phyloP scores from a whole-genome alignment of 2,797 vertebrate genomes.

The Chelon auratus region DNA sequence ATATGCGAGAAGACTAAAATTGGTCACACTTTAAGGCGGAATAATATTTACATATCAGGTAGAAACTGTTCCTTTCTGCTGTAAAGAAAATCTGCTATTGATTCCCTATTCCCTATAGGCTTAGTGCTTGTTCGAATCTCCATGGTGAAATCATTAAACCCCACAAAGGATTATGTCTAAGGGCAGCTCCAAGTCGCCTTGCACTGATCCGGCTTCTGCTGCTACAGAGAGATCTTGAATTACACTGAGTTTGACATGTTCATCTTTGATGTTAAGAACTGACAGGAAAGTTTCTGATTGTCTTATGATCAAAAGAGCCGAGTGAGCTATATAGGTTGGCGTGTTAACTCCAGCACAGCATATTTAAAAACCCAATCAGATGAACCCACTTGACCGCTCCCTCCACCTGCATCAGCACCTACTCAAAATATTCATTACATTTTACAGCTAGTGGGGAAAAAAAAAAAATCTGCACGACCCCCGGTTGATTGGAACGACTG shows the following conservation, averaged over 20 bases:
- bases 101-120: conserved; percentile 11
- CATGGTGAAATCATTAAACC: conserved; percentile 31
- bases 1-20: neutral
- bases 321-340: conserved; percentile 9
- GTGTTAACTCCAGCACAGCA: conserved; percentile 14
- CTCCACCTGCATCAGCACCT: conserved; percentile 71
- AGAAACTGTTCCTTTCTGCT: conserved; percentile 10
- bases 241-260: conserved; percentile 36
- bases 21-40: conserved; percentile 27
- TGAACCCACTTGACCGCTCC: conserved; percentile 56
- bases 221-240: conserved; percentile 29
- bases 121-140: conserved; percentile 39
- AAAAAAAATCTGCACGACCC: conserved; percentile 47
- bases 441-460: conserved; percentile 56
- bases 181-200: conserved; percentile 39
- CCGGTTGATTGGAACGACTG: conserved; percentile 69
- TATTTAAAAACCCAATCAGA: conserved; percentile 50
- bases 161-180: conserved; percentile 43
- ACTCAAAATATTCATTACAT: conserved; percentile 72
- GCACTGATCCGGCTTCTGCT: conserved; percentile 26
- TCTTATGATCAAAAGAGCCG: neutral
- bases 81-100: conserved; percentile 41
- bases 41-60: conserved; percentile 34
- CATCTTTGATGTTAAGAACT: conserved; percentile 26
- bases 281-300: neutral